Evolutionary conservation across 2,113 vertebrate species (phyloP).

Genomic region (Henicopernis longicauda): DNA sequence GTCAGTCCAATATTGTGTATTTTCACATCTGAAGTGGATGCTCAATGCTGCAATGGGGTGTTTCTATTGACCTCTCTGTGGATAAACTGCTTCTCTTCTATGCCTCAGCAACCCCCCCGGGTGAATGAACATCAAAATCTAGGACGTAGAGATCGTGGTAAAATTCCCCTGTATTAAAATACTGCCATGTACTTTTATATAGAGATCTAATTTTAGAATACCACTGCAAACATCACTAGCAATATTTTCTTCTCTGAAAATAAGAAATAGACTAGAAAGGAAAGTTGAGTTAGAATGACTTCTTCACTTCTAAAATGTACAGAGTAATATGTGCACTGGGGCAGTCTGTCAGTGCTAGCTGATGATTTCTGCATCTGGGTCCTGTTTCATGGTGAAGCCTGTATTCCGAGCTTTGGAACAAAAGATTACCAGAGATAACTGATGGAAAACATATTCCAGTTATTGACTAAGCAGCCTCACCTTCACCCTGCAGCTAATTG

Average conservation of each 20-base stretch:
- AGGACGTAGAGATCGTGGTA: neutral
- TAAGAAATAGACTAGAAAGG: neutral
- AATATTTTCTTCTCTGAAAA: neutral
- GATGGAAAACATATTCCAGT: neutral
- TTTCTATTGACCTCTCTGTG: neutral
- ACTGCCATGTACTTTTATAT: neutral
- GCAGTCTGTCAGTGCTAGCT: neutral
- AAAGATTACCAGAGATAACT: slow-evolving; percentile 15
- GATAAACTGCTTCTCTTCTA: neutral
- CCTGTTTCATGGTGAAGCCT: neutral
- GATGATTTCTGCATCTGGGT: neutral
- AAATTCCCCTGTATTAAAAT: neutral
- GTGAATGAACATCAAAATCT: neutral
- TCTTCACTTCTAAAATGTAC: rapidly evolving
- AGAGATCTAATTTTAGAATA: neutral
- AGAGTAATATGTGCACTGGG: neutral
- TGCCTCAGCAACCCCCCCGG: neutral
- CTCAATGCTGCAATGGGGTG: neutral
- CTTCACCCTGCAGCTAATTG: neutral
- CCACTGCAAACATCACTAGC: neutral
- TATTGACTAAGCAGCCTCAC: slow-evolving; percentile 4
- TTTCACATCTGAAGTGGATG: neutral
- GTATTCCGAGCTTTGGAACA: neutral
- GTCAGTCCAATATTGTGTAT: neutral
- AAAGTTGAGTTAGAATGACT: neutral